Evolutionary conservation across 1,140 invertebrate genomes (phyloP), one percentile per base, ranked within the genome.

Genomic region (Drosophila littoralis): DNA sequence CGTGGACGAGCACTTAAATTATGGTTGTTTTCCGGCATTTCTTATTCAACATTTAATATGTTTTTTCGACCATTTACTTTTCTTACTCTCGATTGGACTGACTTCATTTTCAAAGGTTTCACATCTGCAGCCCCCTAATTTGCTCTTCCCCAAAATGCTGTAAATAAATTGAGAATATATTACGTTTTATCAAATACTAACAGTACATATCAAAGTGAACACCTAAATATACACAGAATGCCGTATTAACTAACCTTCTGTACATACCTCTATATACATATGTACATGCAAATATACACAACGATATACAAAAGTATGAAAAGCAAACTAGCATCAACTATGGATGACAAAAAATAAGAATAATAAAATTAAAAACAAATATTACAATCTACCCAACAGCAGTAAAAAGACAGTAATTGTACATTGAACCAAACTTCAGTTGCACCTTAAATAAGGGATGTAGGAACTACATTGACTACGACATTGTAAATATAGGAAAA

Each of bases 151-250:
- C 4, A 42, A 13, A 15, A 40, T 32, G 48, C 59, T 71, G 67
- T 75, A 70, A 59, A 75, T 71, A 77, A 60, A 77, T 71, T 77
- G 58, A 67, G 45, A 68, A 77, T 72, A 43, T 58, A 70, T 71
- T 80, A 75, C 32, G n/a, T 89, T 75, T 66, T 52, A 52, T 60
- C 63, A 81, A 74, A 79, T 81, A 81, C 67, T 78, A 89, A 89
- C 84, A 89, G 84, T 73, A 89, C 84, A 89, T 89, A 89, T 89
- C 84, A 89, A 89, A 77, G 73, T 78, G 84, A 89, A 89, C 84
- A 89, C 84, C 84, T 89, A 89, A 88, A 89, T 79, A 85, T 82
- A 84, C 79, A 88, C 75, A 77, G 40, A 77, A 75, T 42, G 60
- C 63, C 69, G 70, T 78, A 65, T 75, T 48, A 77, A 82, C 61